These are phyloP conservation scores for Campoletis raptor DNA, from an alignment of 2,888 invertebrate species.

Conservation along the genomic window DNA sequence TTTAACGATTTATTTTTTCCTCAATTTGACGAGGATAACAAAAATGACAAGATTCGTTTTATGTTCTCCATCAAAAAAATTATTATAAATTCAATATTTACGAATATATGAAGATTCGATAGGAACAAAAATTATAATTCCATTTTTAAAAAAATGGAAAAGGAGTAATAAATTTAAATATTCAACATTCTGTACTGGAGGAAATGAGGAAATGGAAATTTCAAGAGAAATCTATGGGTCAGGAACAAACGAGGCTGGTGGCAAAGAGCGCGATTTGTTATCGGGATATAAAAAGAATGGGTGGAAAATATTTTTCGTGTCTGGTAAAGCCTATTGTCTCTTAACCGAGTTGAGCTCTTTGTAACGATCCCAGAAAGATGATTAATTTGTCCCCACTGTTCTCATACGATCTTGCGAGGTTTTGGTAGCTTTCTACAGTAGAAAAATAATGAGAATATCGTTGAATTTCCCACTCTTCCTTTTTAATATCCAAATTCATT, in stretches of 20 bases:
- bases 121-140: not conserved
- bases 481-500: not conserved
- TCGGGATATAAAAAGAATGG: conserved; percentile 65
- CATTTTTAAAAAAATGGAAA: not conserved
- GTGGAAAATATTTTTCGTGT: conserved; percentile 78
- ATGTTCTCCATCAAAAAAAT: not conserved
- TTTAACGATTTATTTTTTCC: not conserved
- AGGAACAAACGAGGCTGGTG: conserved; percentile 4
- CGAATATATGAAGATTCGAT: too few species aligned
- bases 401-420: conserved; percentile 14
- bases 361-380: conserved; percentile 67
- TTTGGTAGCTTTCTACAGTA: not conserved
- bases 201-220: conserved; percentile 23
- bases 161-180: not conserved
- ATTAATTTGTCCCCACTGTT: conserved; percentile 76
- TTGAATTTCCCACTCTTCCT: not conserved
- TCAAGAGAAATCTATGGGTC: not conserved
- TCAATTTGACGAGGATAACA: not conserved
- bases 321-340: conserved; percentile 76
- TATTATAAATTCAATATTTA: not conserved
- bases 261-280: conserved; percentile 67
- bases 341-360: conserved; percentile 64
- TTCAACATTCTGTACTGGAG: not conserved
- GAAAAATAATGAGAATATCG: not conserved
- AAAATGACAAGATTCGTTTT: not conserved